Base-by-base conservation (phyloP, 2,888 invertebrate species). In the Tenthredo mesomela region DNA sequence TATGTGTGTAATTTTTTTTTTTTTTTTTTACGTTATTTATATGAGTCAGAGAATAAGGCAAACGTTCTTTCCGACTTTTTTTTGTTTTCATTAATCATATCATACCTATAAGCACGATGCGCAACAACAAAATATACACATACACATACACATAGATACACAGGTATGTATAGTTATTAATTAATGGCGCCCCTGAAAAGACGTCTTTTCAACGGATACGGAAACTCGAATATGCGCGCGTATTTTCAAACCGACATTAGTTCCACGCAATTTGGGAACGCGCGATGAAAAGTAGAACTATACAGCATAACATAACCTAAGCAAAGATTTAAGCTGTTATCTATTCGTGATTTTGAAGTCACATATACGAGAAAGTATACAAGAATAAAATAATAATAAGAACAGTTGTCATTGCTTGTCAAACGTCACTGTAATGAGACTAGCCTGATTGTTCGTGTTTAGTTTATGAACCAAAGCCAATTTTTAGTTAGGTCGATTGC, bases 401-500 rank as follows among this genome's bases (percentile, higher is more conserved):
- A 33, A 37, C 33, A 70, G 70, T 37, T 70, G 37, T 15, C 15
- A 37, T 73, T 73, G 43, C n/a, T 18, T 40, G 37, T 43, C 9
- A 40, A 73, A 73, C 40, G 71, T 73, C 43, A 73, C 12, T 43
- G 18, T n/a, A 7, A 43, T 43, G n/a, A 21, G 21, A 43, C 43
- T 73, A n/a, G 40, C 71, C 21, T 43, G 40, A 43, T 73, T 73
- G n/a, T 73, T 73, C 10, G 40, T 40, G 18, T 43, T 73, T 43
- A 73, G 18, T 43, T 73, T 43, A 73, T 43, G 71, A 73, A 73
- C 12, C 40, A 43, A 43, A 73, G 71, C 71, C 71, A 73, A 43
- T 73, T 73, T 73, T 73, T 43, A 43, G 37, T 73, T 18, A 73
- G 71, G 71, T 73, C 71, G 71, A 73, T 43, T 73, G 40, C 40